Conservation (phyloP, 2,888 invertebrate genomes). For the Drosophila setosimentum region DNA sequence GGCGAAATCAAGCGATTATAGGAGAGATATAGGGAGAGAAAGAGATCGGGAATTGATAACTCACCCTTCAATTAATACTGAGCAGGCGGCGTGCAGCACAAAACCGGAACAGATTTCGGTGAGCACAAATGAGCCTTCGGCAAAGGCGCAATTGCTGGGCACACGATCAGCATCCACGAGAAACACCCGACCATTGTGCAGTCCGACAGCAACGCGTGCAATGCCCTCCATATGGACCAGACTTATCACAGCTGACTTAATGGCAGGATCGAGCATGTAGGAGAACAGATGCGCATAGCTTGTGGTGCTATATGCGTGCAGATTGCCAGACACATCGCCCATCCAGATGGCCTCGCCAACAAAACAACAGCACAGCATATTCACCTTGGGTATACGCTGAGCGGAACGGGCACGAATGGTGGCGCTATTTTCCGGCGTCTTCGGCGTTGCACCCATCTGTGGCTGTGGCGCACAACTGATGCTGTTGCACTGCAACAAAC, state of each 20-base stretch:
- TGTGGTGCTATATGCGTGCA: slow-evolving; percentile 90
- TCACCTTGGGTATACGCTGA: slow-evolving; percentile 77
- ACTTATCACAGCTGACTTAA: slow-evolving; percentile 88
- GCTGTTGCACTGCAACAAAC: slow-evolving; percentile 88
- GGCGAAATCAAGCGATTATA: neutral
- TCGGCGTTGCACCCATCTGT: slow-evolving; percentile 59
- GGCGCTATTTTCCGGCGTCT: slow-evolving; percentile 58
- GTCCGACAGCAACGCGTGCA: slow-evolving; percentile 92
- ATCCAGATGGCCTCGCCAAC: slow-evolving; percentile 94
- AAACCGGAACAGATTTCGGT: slow-evolving; percentile 91
- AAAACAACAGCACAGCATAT: slow-evolving; percentile 87
- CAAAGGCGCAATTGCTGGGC: slow-evolving; percentile 87
- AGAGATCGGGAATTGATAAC: slow-evolving; percentile 15
- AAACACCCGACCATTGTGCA: slow-evolving; percentile 92
- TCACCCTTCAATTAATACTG: slow-evolving; percentile 85
- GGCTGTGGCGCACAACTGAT: slow-evolving; percentile 82
- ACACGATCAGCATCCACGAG: slow-evolving; percentile 88
- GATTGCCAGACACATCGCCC: slow-evolving; percentile 94
- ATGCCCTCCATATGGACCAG: slow-evolving; percentile 89
- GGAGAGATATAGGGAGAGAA: too few relatives aligned
- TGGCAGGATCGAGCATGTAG: slow-evolving; percentile 89
- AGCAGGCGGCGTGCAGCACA: slow-evolving; percentile 89
- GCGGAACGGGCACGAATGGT: slow-evolving; percentile 68
- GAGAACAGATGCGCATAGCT: slow-evolving; percentile 88
- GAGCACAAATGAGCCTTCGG: slow-evolving; percentile 91